Conservation (phyloP, 1,140 invertebrate species). For the Drosophila sturtevanti region DNA sequence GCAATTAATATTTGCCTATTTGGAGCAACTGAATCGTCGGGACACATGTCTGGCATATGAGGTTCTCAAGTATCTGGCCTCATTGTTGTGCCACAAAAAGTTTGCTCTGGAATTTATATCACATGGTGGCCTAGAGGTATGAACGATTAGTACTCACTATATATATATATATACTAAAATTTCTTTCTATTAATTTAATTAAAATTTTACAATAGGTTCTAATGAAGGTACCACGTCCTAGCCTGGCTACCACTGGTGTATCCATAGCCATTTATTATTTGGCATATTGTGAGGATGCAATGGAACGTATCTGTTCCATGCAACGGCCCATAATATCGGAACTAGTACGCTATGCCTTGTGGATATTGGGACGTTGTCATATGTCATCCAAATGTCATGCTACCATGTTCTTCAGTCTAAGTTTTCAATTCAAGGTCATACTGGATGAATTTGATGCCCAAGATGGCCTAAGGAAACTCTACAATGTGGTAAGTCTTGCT, state of each 20-base stretch:
- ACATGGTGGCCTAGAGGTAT: constrained; percentile 90
- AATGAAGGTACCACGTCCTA: constrained; percentile 94
- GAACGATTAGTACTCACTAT: too few species aligned
- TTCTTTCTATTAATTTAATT: too few species aligned
- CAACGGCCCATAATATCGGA: constrained; percentile 90
- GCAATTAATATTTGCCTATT: constrained; percentile 93
- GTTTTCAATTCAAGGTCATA: constrained; percentile 95
- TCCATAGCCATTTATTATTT: constrained; percentile 98
- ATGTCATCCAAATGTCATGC: constrained; percentile 97
- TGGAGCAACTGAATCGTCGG: constrained; percentile 93
- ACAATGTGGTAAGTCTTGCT: constrained; percentile 93
- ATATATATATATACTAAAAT: not conserved
- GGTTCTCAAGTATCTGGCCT: constrained; percentile 95
- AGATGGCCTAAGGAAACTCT: constrained; percentile 95
- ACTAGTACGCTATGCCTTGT: constrained; percentile 93
- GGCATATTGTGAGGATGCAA: constrained; percentile 98
- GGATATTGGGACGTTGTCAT: constrained; percentile 97
- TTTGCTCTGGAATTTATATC: constrained; percentile 97
- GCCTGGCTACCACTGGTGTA: constrained; percentile 97
- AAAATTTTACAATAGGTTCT: constrained; percentile 84
- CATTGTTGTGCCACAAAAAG: constrained; percentile 97
- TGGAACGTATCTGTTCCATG: constrained; percentile 96
- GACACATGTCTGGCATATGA: constrained; percentile 97
- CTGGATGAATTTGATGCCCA: constrained; percentile 96
- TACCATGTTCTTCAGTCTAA: constrained; percentile 98